Evolutionary conservation across 2,113 vertebrate genomes (phyloP), one percentile per base, ranked within the genome.

Genomic region (Hypocryptadius cinnamomeus): DNA sequence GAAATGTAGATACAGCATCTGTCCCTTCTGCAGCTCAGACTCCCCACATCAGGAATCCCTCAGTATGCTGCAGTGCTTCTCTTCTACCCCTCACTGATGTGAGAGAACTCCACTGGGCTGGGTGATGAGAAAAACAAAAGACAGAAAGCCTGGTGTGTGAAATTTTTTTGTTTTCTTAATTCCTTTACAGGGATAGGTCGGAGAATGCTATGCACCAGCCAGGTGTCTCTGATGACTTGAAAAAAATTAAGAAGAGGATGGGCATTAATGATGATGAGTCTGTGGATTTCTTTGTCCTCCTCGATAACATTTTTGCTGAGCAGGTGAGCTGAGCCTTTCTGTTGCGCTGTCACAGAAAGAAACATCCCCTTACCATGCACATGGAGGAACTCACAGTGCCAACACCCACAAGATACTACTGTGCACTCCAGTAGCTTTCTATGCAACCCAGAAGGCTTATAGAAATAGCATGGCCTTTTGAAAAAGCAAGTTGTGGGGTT

Each of bases 261-360:
- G 98, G 98, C 76, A 97, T 99, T n/a, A 85, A 93, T 31, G 50
- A 39, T 47, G 94, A 97, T n/a, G 91, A 98, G 6, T 65, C 64
- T 8, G 87, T 99, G 47, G 98, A 99, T 95, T 99, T 99, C 97
- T 97, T 99, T 92, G 78, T 97, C 82, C 98, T 99, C 85, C 96
- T 98, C 11, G 99, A 99, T 95, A 99, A 99, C 92, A 91, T 99
- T 97, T 97, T 97, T 90, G 99, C 99, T 47, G 98, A 99, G 97
- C 97, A 99, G 99, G 99, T 99, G 92, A 97, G 95, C n/a, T 15
- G 25, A 42, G 80, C 37, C 5, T 3, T 81, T 90, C 39, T 47
- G 18, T 35, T 59, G 53, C 45, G 21, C 5, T 45, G n/a, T 80
- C 22, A 42, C 42, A 74, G 65, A 73, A 72, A 64, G 25, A 92